Percentiles rank a stretch among this genome's conserved stretches.
Conservation (phyloP, 2,888 invertebrate genomes). For the Trissolcus japonicus region DNA sequence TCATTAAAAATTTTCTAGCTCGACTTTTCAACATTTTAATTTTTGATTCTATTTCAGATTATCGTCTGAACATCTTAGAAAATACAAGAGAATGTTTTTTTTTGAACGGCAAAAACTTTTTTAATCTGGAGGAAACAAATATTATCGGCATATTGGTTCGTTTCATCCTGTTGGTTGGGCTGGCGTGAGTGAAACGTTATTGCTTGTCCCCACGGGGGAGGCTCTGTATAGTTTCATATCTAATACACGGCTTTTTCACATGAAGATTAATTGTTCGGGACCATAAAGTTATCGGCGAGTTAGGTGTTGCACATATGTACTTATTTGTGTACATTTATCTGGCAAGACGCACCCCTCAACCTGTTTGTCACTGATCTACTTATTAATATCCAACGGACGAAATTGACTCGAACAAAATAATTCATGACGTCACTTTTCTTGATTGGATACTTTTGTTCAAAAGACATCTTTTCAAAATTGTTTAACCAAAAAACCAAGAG, state of each 20-base stretch:
- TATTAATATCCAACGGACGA: slow-evolving; percentile 49
- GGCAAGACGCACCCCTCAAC: slow-evolving; percentile 42
- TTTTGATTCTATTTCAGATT: too few species aligned
- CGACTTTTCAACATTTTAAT: too few species aligned
- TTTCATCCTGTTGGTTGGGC: slow-evolving; percentile 43
- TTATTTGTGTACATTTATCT: slow-evolving; percentile 50
- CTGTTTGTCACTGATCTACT: slow-evolving; percentile 53
- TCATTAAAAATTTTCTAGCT: too few species aligned
- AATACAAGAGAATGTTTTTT: not conserved
- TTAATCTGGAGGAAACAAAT: slow-evolving; percentile 9
- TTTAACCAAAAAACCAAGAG: too few species aligned
- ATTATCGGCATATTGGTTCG: slow-evolving; percentile 42
- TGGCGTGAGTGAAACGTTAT: slow-evolving; percentile 69
- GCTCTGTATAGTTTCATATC: slow-evolving; percentile 63
- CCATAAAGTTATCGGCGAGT: slow-evolving; percentile 66
- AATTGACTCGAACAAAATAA: slow-evolving; percentile 36
- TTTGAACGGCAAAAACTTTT: slow-evolving; percentile 1
- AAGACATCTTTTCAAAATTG: too few species aligned
- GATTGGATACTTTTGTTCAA: too few species aligned
- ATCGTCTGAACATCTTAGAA: not conserved
- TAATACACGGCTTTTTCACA: slow-evolving; percentile 64
- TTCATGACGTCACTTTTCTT: slow-evolving; percentile 4
- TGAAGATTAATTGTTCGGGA: slow-evolving; percentile 70
- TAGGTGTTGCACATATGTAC: slow-evolving; percentile 58
- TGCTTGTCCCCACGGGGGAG: slow-evolving; percentile 67